Evolutionary conservation across 1,140 invertebrate species (phyloP).

Genomic region (Aphidius ervi): DNA sequence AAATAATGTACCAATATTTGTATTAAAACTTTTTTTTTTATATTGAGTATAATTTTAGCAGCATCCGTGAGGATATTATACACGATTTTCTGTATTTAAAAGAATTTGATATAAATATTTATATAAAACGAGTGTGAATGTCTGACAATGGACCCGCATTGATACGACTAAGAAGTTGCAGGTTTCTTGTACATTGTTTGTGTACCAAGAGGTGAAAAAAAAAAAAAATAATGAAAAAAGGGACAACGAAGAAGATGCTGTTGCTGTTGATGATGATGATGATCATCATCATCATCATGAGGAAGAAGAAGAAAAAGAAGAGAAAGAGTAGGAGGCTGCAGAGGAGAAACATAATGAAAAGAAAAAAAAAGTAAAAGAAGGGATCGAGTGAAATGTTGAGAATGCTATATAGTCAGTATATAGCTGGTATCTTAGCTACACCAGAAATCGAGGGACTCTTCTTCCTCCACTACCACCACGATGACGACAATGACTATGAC

Average conservation of each 20-base stretch:
- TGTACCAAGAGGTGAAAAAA: constrained; percentile 8
- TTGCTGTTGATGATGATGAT: too few species aligned
- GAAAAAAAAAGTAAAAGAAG: constrained; percentile 9
- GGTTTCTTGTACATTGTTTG: background rate
- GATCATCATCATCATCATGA: too few species aligned
- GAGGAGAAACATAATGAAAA: constrained; percentile 8
- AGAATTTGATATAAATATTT: constrained; percentile 11
- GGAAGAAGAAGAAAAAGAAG: background rate
- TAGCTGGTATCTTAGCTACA: constrained; percentile 18
- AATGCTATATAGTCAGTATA: constrained; percentile 29
- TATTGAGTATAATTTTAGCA: too few species aligned
- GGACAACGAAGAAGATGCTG: background rate
- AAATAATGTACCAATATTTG: too few species aligned
- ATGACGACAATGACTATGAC: too few species aligned
- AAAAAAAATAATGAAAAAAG: constrained; percentile 19
- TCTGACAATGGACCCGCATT: constrained; percentile 14
- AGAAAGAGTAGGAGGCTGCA: background rate
- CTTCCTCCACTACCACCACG: constrained; percentile 19
- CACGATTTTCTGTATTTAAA: too few species aligned
- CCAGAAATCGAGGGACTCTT: too few species aligned
- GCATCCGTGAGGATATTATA: too few species aligned
- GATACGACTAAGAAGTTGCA: constrained; percentile 1
- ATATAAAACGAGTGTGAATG: constrained; percentile 4
- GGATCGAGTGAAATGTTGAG: constrained; percentile 24
- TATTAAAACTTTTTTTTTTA: too few species aligned